Base-by-base conservation (phyloP, 2,113 vertebrate genomes). In the Burhinus bistriatus region DNA sequence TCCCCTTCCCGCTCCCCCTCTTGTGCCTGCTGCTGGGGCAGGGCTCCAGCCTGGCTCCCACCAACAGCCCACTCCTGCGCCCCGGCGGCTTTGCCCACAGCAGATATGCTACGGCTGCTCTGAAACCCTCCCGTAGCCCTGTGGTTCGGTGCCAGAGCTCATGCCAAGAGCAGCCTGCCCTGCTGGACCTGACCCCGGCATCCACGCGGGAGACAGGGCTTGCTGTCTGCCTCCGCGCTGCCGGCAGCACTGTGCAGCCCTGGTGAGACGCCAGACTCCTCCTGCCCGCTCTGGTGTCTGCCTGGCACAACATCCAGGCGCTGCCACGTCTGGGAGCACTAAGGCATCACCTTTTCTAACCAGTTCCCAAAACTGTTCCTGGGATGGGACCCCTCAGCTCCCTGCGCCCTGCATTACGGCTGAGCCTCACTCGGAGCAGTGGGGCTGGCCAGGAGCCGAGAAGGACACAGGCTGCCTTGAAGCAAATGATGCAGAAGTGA, bases 161-260 rank as follows among this genome's bases (percentile, higher is more conserved):
- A 5, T 51, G 73, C 61, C 45, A 55, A 40, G 69, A 73, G 51
- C 54, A 26, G 20, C 32, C 3, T 4, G 49, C 21, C 54, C 40
- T 0, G 1, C 49, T 42, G 47, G 42, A n/a, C 36, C 38, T 32
- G 66, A 12, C 26, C 27, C 13, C 0, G 0, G 21, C 0, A 5
- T 45, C 49, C 54, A 52, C 3, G 0, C 1, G 57, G 38, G 38
- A 58, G 27, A 23, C 11, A 6, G 69, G 34, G 26, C 1, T 19
- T 52, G n/a, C 51, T 59, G 15, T n/a, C n/a, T 64, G 68, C 34
- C 54, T 29, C n/a, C 34, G 21, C 45, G 45, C 45, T 47, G 45
- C 45, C 19, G 45, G 45, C 45, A 47, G 47, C 20, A 14, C n/a
- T 9, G 45, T 18, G 36, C 34, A 52, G 9, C 29, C 15, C 52